Evolutionary conservation across 2,888 invertebrate species (phyloP), one percentile per base, ranked within the genome.

Genomic region (Furcula furcula): DNA sequence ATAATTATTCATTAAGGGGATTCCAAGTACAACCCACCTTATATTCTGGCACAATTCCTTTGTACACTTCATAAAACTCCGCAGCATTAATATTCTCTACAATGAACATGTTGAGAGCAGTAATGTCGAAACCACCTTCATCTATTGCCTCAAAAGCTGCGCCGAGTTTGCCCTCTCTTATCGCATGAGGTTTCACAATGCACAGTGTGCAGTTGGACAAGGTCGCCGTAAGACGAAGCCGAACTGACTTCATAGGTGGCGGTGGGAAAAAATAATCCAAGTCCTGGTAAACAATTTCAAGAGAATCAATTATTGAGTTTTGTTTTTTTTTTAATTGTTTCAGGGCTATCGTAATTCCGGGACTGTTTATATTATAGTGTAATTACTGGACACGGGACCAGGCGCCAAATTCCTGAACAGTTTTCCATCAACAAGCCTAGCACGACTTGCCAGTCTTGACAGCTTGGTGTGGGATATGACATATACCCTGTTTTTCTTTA

Each of bases 31-130:
- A 10, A 58, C 75, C 61, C 65, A 93, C 94, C 71, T 92, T 90
- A 69, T 93, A 94, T 60, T 96, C 95, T 1, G 93, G 92, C 20
- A 96, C 90, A 31, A 97, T 95, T 1, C 97, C 97, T 72, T 96
- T 96, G 76, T 98, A 98, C 2, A 98, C 94, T 83, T 98, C 97
- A 65, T 94, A 93, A 81, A 98, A 98, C 73, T 98, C 97, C 57
- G 96, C 95, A 3, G 96, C 96, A 73, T 97, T 95, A 0, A 93
- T 91, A 43, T 93, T 92, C 56, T 94, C 95, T 56, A 98, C 88
- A 40, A 93, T 89, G 53, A 94, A 92, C 91, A 95, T 93, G 74
- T 94, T 93, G 42, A 97, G 84, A 0, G 95, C 96, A 0, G 94
- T 93, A 25, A 98, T 91, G 27, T 91, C 89, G 64, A 95, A 98